Evolutionary conservation across 1,140 invertebrate species (phyloP).

Genomic region (Luehdorfia chinensis): DNA sequence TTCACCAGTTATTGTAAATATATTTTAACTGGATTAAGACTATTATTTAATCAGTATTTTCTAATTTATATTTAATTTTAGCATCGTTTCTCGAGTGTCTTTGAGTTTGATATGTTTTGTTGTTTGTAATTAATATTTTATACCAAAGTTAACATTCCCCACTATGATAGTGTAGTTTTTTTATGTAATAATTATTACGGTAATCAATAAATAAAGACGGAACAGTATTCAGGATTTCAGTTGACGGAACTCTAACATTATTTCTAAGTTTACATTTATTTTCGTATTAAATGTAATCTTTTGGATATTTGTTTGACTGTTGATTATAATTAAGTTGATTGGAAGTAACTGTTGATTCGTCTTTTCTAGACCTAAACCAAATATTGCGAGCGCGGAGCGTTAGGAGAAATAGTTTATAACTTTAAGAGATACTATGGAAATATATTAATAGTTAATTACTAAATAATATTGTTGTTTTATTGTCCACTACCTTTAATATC

Average conservation of each 20-base stretch:
- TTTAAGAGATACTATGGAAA: slow-evolving; percentile 74
- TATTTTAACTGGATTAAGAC: slow-evolving; percentile 58
- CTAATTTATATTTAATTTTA: slow-evolving; percentile 74
- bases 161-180: slow-evolving; percentile 68
- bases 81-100: slow-evolving; percentile 61
- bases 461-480: slow-evolving; percentile 67
- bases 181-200: slow-evolving; percentile 48
- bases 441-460: slow-evolving; percentile 74
- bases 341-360: slow-evolving; percentile 69
- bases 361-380: slow-evolving; percentile 72
- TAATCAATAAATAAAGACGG: slow-evolving; percentile 33
- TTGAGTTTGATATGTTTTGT: slow-evolving; percentile 72
- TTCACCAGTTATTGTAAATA: slow-evolving; percentile 65
- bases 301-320: slow-evolving; percentile 69
- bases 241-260: slow-evolving; percentile 49
- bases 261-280: slow-evolving; percentile 73
- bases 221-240: slow-evolving; percentile 63
- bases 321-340: slow-evolving; percentile 58
- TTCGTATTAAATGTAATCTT: slow-evolving; percentile 63
- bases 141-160: slow-evolving; percentile 77
- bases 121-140: slow-evolving; percentile 76
- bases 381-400: slow-evolving; percentile 72
- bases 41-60: slow-evolving; percentile 72
- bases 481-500: slow-evolving; percentile 10
- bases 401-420: slow-evolving; percentile 67